Percentiles rank a stretch among this genome's conserved stretches.
Evolutionary conservation across 1,140 invertebrate genomes (phyloP).

Genomic region (Xylocopa sonorina): DNA sequence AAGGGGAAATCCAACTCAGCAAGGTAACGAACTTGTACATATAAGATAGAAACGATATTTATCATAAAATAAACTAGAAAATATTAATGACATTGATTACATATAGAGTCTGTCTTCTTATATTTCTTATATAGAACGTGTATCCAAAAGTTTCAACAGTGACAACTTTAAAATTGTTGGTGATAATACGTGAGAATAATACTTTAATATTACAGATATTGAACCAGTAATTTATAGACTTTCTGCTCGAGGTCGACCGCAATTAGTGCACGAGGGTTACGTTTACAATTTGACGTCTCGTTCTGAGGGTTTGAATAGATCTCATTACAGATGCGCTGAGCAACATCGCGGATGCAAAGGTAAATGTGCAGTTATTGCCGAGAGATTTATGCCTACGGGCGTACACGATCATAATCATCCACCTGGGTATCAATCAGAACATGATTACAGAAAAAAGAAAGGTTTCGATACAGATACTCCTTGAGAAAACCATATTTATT

Average conservation of each 20-base stretch:
- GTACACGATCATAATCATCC: conserved; percentile 71
- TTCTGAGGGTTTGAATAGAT: conserved; percentile 67
- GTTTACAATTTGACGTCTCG: conserved; percentile 73
- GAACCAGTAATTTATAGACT: conserved; percentile 71
- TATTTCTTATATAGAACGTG: too few relatives aligned
- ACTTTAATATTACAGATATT: conserved; percentile 42
- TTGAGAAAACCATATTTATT: conserved; percentile 25
- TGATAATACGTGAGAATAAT: not conserved
- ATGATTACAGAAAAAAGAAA: conserved; percentile 71
- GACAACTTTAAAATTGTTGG: too few relatives aligned
- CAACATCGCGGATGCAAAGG: conserved; percentile 73
- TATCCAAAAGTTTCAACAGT: too few relatives aligned
- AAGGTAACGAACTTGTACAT: conserved; percentile 34
- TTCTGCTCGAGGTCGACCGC: conserved; percentile 70
- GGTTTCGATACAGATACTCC: conserved; percentile 54
- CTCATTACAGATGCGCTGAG: conserved; percentile 71
- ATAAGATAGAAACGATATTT: not conserved
- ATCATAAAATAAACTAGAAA: too few relatives aligned
- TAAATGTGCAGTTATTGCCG: conserved; percentile 73
- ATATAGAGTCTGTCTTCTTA: too few relatives aligned
- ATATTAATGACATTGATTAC: too few relatives aligned
- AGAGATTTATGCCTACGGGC: conserved; percentile 73
- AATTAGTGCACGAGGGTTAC: conserved; percentile 69
- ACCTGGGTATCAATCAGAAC: conserved; percentile 70
- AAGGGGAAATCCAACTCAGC: conserved; percentile 20